Percentiles rank a stretch among this genome's conserved stretches.
These are phyloP conservation scores for Fragum fragum DNA, from an alignment of 2,888 invertebrate species.

Conservation along the genomic window DNA sequence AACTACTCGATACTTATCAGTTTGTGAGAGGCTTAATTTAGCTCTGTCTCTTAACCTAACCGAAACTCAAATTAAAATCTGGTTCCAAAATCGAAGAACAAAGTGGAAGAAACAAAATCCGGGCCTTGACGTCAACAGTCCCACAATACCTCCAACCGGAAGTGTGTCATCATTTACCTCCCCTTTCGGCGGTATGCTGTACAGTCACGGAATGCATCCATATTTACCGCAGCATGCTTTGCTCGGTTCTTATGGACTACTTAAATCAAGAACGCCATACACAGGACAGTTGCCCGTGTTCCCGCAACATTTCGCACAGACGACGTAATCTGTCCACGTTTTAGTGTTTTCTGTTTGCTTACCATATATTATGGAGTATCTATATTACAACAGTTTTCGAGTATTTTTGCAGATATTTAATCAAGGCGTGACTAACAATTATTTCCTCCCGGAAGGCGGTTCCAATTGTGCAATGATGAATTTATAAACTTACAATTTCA, in stretches of 20 bases:
- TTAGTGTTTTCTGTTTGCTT: too few relatives aligned
- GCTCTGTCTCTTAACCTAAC: constrained; percentile 97
- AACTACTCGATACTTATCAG: constrained; percentile 96
- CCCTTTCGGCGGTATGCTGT: constrained; percentile 79
- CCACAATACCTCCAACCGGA: constrained; percentile 80
- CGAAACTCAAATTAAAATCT: constrained; percentile 94
- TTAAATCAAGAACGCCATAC: constrained; percentile 77
- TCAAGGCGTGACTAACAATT: too few relatives aligned
- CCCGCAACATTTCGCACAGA: constrained; percentile 64
- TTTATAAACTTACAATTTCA: too few relatives aligned
- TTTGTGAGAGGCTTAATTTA: constrained; percentile 98
- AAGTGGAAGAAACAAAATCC: constrained; percentile 99
- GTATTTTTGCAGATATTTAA: too few relatives aligned
- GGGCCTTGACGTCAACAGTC: constrained; percentile 95
- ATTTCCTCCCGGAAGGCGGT: too few relatives aligned
- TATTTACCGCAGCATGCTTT: constrained; percentile 80
- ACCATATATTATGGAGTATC: too few relatives aligned
- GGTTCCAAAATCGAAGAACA: constrained; percentile 93
- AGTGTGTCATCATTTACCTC: constrained; percentile 78
- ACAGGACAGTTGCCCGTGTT: constrained; percentile 76
- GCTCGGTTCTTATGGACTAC: constrained; percentile 79
- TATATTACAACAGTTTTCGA: too few relatives aligned
- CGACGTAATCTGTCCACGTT: constrained; percentile 33
- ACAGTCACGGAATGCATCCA: constrained; percentile 81
- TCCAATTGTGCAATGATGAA: too few relatives aligned